A percentile compares a stretch with the other conserved stretches of the same genome.
Evolutionary conservation across 2,888 invertebrate species (phyloP).

Genomic region (Patella pellucida): DNA sequence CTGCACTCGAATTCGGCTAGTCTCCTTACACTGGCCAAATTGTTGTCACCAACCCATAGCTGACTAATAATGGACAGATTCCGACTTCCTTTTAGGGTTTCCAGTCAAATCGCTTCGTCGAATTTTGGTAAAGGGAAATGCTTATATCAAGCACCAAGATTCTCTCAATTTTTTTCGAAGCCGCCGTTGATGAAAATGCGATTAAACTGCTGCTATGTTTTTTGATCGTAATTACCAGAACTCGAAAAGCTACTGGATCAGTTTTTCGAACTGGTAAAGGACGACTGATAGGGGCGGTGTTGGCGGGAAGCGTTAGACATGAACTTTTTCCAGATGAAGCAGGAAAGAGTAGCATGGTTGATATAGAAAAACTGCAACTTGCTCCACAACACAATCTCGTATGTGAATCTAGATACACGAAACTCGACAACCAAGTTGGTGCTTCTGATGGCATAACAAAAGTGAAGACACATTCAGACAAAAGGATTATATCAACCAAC

Average conservation of each 20-base stretch:
- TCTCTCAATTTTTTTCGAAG: background rate
- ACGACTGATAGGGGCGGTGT: too few species aligned
- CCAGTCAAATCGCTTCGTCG: background rate
- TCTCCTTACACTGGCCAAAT: background rate
- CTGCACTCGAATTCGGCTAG: background rate
- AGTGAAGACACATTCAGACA: background rate
- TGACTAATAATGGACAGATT: background rate
- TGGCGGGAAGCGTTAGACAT: too few species aligned
- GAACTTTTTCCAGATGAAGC: too few species aligned
- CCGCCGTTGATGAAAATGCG: background rate
- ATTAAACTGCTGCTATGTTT: background rate
- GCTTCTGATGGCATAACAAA: constrained; percentile 1
- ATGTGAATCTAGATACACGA: background rate
- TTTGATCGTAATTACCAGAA: background rate
- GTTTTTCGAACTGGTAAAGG: too few species aligned
- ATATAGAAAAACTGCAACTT: background rate
- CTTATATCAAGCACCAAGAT: background rate
- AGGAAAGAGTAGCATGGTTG: background rate
- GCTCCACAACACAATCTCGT: background rate
- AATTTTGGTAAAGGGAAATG: background rate
- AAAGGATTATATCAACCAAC: constrained; percentile 4
- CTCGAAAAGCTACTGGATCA: background rate
- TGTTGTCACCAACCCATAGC: background rate
- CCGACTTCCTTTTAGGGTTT: background rate
- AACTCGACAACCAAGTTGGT: constrained; percentile 2